Base-by-base conservation (phyloP, 2,797 vertebrate genomes). In the Pipistrellus pipistrellus region DNA sequence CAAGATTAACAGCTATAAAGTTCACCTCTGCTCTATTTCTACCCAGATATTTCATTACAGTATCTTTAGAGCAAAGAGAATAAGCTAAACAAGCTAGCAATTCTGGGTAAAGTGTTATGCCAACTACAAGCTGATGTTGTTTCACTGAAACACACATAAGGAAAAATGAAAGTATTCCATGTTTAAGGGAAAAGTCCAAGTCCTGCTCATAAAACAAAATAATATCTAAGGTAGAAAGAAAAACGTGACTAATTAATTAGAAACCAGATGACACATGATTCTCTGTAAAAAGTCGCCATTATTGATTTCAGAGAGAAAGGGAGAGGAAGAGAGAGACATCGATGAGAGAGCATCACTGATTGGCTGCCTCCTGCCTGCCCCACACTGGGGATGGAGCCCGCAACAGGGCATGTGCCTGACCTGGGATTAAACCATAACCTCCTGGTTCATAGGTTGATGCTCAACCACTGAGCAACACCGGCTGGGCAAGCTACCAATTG, bases 191-290 rank as follows among this genome's bases (percentile, higher is more conserved):
- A 84, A 92, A 73, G 5, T 46, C 38, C 21, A 82, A 66, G 55
- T 75, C 46, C 38, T 71, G 18, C 71, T n/a, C 91, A 55, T 46
- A 78, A 76, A 84, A 92, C 38, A 87, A 90, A 75, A 46, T 55
- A 86, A n/a, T 66, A 71, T 32, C 48, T 71, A 55, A 62, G 2
- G 41, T 2, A 76, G 32, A 51, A 72, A 84, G 20, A 59, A 66
- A 95, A 68, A 8, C 51, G n/a, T 71, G 68, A 81, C 17, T 27
- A 66, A n/a, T 20, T 64, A 51, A 77, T 30, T 59, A 27, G 44
- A 82, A 85, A 92, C 72, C 59, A 94, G 21, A 3, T 41, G 82
- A 72, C 0, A 17, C 3, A 38, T 2, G 35, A 8, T 14, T 14
- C 51, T 38, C 64, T 30, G 2, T 27, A 80, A 71, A 85, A 76